Conservation (phyloP, 2,888 invertebrate species). For the Celastrina argiolus region DNA sequence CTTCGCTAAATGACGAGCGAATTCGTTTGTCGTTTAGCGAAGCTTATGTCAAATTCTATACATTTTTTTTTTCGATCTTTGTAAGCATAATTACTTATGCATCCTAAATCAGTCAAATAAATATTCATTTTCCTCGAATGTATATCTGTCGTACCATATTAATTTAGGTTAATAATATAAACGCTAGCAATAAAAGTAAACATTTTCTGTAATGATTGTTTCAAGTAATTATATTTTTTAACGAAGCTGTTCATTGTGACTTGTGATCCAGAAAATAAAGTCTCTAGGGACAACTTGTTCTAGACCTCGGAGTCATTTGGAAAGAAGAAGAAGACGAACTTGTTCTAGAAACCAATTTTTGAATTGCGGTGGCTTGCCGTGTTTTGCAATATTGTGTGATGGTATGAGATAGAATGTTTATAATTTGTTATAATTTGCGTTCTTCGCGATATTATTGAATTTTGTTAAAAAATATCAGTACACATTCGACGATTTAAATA, state of each 20-base stretch:
- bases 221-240: conserved; percentile 17
- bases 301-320: too few species aligned
- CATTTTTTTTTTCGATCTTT: too few species aligned
- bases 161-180: background rate
- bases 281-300: background rate
- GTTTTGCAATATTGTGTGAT: background rate
- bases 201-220: conserved; percentile 16
- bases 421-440: conserved; percentile 14
- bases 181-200: conserved; percentile 18
- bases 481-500: conserved; percentile 21
- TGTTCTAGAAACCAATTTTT: too few species aligned
- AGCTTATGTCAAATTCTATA: too few species aligned
- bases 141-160: background rate
- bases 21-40: too few species aligned
- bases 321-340: too few species aligned
- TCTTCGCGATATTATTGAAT: background rate
- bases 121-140: background rate
- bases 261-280: conserved; percentile 2
- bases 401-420: background rate
- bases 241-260: conserved; percentile 4
- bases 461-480: conserved; percentile 19
- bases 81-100: too few species aligned
- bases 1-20: too few species aligned
- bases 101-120: too few species aligned
- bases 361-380: too few species aligned